These are phyloP conservation scores for Drosophila guanche DNA, from an alignment of 1,140 invertebrate genomes.

Conservation along the genomic window DNA sequence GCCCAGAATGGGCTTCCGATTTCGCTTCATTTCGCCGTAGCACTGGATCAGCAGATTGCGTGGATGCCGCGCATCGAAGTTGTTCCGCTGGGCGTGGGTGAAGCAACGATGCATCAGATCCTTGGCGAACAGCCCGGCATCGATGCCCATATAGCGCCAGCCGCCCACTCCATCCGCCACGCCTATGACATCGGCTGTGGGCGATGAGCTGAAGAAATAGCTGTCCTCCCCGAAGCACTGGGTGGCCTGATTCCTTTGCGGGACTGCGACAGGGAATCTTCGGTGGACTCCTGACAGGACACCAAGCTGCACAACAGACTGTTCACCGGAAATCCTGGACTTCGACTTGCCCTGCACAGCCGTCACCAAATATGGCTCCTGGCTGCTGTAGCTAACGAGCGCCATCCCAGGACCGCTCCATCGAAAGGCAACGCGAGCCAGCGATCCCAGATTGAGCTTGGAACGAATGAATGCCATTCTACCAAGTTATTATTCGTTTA, in stretches of 20 bases:
- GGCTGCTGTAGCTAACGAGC: no score
- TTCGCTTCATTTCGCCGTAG: slow-evolving; percentile 20
- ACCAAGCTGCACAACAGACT: no score
- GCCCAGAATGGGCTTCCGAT: slow-evolving; percentile 15
- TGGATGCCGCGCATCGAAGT: slow-evolving; percentile 43
- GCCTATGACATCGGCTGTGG: slow-evolving; percentile 51
- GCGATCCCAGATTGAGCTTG: no score
- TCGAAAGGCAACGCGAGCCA: no score
- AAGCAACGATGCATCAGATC: slow-evolving; percentile 56
- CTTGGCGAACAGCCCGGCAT: slow-evolving; percentile 54
- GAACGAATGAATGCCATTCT: no score
- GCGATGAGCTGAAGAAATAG: slow-evolving; percentile 55
- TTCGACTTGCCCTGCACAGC: slow-evolving; percentile 38
- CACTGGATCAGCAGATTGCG: slow-evolving; percentile 42
- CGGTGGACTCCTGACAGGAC: no score
- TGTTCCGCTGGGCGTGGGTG: not conserved
- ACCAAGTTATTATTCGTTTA: no score
- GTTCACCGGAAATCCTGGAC: no score
- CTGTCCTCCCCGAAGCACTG: slow-evolving; percentile 61
- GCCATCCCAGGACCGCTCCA: not conserved
- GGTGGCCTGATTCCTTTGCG: not conserved
- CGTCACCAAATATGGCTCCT: slow-evolving; percentile 50
- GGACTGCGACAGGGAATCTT: no score
- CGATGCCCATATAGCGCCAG: slow-evolving; percentile 55
- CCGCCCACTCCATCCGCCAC: slow-evolving; percentile 66